Evolutionary conservation across 2,888 invertebrate genomes (phyloP), one percentile per base, ranked within the genome.

Genomic region (Stomorhina lunata): DNA sequence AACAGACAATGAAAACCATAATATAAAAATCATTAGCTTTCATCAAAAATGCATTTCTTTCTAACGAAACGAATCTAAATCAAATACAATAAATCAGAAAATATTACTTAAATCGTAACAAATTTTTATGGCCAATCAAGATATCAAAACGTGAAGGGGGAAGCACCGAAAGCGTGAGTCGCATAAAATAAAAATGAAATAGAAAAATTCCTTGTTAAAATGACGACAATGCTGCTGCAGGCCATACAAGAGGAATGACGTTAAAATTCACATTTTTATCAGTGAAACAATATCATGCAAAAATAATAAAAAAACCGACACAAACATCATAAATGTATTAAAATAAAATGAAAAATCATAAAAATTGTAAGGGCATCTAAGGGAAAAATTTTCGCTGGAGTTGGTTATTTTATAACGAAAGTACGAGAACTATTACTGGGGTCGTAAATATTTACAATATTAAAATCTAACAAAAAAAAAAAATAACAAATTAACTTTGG

Each of bases 11-110:
- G 6, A 20, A 48, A n/a, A 12, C 29, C 34, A 6, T 50, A 17
- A 37, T 43, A 37, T 5, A 1, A 66, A 55, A 73, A n/a, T 87
- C 88, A 88, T 88, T 89, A 87, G 86, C 86, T 87, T 87, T 86
- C 88, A 88, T 89, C 86, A 86, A 87, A 88, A 87, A 87, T 88
- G 89, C 88, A 88, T 87, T 89, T 85, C n/a, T n/a, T n/a, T n/a
- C n/a, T n/a, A 84, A 71, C 84, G n/a, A 85, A 25, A 53, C 48
- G 45, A 43, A 61, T 65, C 32, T 34, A 69, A 87, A 88, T 87
- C 83, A 86, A 87, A 87, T 85, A 85, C 81, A 85, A 88, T 88
- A 86, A 88, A 89, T 88, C 88, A 88, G 85, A 87, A 80, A 66
- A 61, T 50, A 10, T 3, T 37, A 48, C 37, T 29, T 7, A 45